phyloP scores from a whole-genome alignment of 1,140 invertebrate genomes.

The Anastrepha obliqua region DNA sequence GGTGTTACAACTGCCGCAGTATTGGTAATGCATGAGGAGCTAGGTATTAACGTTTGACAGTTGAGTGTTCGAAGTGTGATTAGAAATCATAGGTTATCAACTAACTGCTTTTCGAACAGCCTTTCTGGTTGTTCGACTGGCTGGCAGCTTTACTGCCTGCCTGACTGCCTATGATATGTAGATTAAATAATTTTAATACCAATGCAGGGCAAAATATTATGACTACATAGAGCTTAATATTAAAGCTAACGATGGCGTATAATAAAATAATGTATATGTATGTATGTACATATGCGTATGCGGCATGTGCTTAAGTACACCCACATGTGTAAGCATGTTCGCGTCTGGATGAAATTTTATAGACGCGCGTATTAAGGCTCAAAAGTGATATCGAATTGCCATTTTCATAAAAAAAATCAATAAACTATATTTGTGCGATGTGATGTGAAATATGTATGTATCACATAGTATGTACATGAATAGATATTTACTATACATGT shows the following conservation, averaged over 20 bases:
- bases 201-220: constrained; percentile 16
- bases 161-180: not conserved
- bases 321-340: not conserved
- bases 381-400: constrained; percentile 28
- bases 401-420: constrained; percentile 48
- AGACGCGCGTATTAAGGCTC: not conserved
- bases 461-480: not conserved
- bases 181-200: constrained; percentile 48
- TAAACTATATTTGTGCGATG: not conserved
- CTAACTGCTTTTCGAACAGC: constrained; percentile 30
- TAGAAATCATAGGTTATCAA: constrained; percentile 44
- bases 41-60: constrained; percentile 13
- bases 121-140: not conserved
- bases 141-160: not conserved
- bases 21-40: not conserved
- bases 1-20: not conserved
- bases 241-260: not conserved
- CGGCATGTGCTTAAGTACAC: not conserved
- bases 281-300: not conserved
- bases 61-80: constrained; percentile 34
- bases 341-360: not conserved
- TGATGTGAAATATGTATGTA: not conserved
- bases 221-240: not conserved
- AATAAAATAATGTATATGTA: not conserved
- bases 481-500: not conserved